A percentile compares a stretch with the other conserved stretches of the same genome.
Conservation (phyloP, 2,797 vertebrate genomes). For the Knipowitschia caucasica region DNA sequence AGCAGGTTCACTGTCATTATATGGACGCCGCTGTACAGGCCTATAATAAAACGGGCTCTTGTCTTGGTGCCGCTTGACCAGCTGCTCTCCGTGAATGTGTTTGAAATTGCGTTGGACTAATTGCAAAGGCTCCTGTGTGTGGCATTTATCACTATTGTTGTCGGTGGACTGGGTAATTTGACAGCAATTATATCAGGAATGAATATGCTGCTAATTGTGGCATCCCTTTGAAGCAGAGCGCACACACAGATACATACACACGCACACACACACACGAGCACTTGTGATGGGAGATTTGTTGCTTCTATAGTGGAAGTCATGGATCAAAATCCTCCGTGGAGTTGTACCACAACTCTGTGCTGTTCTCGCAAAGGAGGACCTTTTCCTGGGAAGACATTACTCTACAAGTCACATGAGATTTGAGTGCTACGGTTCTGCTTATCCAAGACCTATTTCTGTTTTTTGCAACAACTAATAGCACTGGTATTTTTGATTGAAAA, state of each 20-base stretch:
- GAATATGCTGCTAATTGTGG: constrained; percentile 39
- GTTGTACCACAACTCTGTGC: constrained; percentile 35
- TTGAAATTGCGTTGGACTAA: constrained; percentile 8
- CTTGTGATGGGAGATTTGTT: constrained; percentile 13
- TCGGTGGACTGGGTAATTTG: constrained; percentile 64
- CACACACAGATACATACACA: too few relatives aligned
- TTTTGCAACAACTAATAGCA: neutral
- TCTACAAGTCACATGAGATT: constrained; percentile 32
- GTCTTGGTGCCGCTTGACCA: constrained; percentile 35
- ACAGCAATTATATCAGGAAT: constrained; percentile 59
- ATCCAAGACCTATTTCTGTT: neutral
- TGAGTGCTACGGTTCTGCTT: constrained; percentile 20
- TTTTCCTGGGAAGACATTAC: constrained; percentile 20
- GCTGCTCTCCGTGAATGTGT: constrained; percentile 27
- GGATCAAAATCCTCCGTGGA: constrained; percentile 34
- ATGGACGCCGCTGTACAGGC: too few relatives aligned
- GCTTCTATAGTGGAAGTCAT: constrained; percentile 32
- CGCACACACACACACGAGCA: too few relatives aligned
- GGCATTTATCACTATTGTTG: constrained; percentile 51
- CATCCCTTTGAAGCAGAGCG: constrained; percentile 36
- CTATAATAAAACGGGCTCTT: constrained; percentile 30
- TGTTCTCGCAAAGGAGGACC: constrained; percentile 21
- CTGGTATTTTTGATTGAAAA: too few relatives aligned
- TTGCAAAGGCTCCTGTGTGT: constrained; percentile 47
- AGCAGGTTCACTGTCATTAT: constrained; percentile 38